Evolutionary conservation across 2,888 invertebrate genomes (phyloP).

Genomic region (Lobophora halterata): DNA sequence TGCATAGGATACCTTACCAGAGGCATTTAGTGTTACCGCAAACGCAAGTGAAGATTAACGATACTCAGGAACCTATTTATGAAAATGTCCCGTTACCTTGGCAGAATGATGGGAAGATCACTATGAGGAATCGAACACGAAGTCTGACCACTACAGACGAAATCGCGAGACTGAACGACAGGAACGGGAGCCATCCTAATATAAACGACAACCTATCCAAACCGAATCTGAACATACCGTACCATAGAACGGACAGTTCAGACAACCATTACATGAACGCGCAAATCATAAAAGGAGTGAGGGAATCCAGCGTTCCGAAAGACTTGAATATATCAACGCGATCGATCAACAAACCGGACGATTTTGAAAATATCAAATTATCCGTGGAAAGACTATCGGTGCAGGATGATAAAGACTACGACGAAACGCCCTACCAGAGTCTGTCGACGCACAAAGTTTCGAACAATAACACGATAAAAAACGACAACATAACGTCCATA

Average conservation of each 20-base stretch:
- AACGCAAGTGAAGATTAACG: constrained; percentile 55
- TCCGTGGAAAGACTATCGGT: constrained; percentile 60
- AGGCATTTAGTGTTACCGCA: constrained; percentile 76
- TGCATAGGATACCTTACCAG: constrained; percentile 66
- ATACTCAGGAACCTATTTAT: constrained; percentile 87
- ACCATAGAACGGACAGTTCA: constrained; percentile 44
- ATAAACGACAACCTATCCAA: constrained; percentile 48
- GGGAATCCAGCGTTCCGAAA: constrained; percentile 63
- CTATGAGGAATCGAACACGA: constrained; percentile 78
- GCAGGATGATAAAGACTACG: constrained; percentile 56
- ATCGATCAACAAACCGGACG: constrained; percentile 49
- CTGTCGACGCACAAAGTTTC: constrained; percentile 63
- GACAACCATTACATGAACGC: constrained; percentile 73
- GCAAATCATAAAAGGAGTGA: constrained; percentile 66
- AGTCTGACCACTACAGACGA: constrained; percentile 88
- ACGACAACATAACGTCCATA: constrained; percentile 69
- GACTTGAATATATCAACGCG: constrained; percentile 49
- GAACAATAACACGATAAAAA: constrained; percentile 56
- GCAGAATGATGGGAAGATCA: constrained; percentile 61
- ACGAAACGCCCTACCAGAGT: constrained; percentile 74
- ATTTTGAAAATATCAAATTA: constrained; percentile 53
- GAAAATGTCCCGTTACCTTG: constrained; percentile 89
- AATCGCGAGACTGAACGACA: constrained; percentile 67
- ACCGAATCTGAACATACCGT: constrained; percentile 39
- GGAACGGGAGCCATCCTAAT: constrained; percentile 62